phyloP scores from a whole-genome alignment of 2,113 vertebrate species.

The Nansenia antarctica region DNA sequence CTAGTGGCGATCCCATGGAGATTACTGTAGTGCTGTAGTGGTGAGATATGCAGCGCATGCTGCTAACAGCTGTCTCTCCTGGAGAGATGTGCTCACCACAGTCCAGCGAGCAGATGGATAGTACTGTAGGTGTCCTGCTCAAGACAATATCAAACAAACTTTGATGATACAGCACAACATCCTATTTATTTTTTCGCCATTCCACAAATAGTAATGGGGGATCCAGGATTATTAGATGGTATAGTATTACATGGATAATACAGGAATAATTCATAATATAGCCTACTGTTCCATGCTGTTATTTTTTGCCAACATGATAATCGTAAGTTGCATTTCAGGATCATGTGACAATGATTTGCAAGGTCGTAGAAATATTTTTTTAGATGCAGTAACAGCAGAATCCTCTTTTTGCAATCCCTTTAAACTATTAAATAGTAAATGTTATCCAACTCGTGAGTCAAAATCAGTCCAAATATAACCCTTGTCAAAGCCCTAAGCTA shows the following conservation, averaged over 20 bases:
- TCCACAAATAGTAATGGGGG: neutral
- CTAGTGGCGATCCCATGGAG: too few relatives aligned
- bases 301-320: too few relatives aligned
- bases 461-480: neutral
- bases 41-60: too few relatives aligned
- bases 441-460: neutral
- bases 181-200: neutral
- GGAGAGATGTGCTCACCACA: constrained; percentile 11
- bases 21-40: too few relatives aligned
- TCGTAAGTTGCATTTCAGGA: too few relatives aligned
- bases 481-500: neutral
- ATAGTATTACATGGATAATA: neutral
- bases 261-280: too few relatives aligned
- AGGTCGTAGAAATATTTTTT: too few relatives aligned
- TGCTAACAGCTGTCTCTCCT: constrained; percentile 42
- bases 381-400: too few relatives aligned
- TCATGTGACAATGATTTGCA: too few relatives aligned
- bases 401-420: too few relatives aligned
- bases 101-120: constrained; percentile 32
- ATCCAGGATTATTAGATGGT: neutral
- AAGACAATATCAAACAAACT: neutral
- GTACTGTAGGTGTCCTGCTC: neutral
- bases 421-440: too few relatives aligned
- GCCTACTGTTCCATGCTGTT: too few relatives aligned
- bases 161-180: neutral